A percentile compares a stretch with the other conserved stretches of the same genome.
Conservation (phyloP, 2,797 vertebrate genomes). For the Varecia variegata region DNA sequence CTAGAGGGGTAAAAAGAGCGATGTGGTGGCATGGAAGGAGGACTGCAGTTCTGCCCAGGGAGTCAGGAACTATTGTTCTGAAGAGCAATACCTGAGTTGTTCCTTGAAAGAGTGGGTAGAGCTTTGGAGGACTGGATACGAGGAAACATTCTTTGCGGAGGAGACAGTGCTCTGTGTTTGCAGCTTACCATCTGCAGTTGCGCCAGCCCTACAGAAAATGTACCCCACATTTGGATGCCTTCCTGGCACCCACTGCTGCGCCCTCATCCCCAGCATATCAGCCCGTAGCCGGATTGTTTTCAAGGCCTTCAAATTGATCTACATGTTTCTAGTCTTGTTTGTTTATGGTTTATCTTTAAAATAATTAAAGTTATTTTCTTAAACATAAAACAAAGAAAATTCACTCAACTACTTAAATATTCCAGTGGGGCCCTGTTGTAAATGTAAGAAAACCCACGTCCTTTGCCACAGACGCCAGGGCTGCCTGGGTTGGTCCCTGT, state of each 20-base stretch:
- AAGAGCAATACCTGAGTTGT: background rate
- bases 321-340: background rate
- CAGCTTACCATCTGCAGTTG: fast-evolving
- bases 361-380: background rate
- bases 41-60: fast-evolving
- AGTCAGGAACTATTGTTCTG: fast-evolving
- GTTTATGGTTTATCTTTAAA: background rate
- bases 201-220: fast-evolving
- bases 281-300: too few species aligned
- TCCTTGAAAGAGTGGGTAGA: background rate
- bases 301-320: fast-evolving
- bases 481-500: fast-evolving
- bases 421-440: background rate
- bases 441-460: background rate
- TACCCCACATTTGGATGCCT: fast-evolving
- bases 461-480: fast-evolving
- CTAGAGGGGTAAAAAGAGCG: background rate
- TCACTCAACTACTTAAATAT: background rate
- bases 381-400: background rate
- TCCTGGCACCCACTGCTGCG: background rate
- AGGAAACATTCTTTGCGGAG: fast-evolving
- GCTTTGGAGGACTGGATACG: fast-evolving
- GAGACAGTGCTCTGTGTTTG: fast-evolving
- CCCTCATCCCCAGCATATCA: fast-evolving
- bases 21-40: too few species aligned